phyloP scores from a whole-genome alignment of 2,888 invertebrate species.

The Tuberolachnus salignus region DNA sequence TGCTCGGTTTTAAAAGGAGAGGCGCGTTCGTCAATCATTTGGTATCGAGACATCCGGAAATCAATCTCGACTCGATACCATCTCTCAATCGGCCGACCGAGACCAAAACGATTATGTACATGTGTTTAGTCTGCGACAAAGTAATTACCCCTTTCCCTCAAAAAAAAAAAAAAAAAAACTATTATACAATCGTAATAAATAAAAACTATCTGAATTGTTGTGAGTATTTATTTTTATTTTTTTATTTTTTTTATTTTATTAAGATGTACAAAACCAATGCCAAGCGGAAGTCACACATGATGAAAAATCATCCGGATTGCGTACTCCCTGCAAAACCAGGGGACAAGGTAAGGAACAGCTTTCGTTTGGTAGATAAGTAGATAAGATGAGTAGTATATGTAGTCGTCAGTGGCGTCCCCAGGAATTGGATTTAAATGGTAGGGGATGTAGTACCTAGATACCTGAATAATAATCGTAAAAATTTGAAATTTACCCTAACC shows the following conservation, averaged over 20 bases:
- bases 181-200: not conserved
- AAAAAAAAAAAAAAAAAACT: no score
- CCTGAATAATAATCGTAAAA: no score
- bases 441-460: no score
- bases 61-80: conserved; percentile 71
- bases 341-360: conserved; percentile 45
- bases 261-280: conserved; percentile 81
- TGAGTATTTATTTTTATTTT: no score
- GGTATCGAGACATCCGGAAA: conserved; percentile 75
- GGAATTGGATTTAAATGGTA: no score
- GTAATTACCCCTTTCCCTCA: conserved; percentile 60
- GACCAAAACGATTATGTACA: conserved; percentile 78
- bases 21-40: conserved; percentile 87
- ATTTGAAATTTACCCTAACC: no score
- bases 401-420: no score
- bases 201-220: no score
- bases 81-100: conserved; percentile 80
- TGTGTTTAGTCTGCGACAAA: conserved; percentile 84
- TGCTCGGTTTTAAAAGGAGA: conserved; percentile 79
- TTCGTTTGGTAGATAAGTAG: not conserved
- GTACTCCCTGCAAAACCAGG: conserved; percentile 65
- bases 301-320: conserved; percentile 82
- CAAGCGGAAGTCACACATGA: conserved; percentile 81
- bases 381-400: not conserved
- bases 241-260: no score